Evolutionary conservation across 92 coral and sea anemone genomes (phyloP).

Genomic region (Phenganax stokvisi): DNA sequence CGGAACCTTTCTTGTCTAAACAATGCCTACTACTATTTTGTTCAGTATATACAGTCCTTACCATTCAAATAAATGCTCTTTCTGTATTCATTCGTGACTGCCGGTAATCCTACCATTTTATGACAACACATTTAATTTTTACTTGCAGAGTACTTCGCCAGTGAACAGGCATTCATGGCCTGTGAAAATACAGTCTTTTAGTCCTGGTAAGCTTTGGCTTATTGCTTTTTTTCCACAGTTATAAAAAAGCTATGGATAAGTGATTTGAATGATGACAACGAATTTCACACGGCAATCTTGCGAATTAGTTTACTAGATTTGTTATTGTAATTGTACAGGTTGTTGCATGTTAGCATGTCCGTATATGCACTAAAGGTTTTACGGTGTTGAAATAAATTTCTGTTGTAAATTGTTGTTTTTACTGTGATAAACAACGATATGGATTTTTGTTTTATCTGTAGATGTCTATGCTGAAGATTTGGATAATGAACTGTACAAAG

Average conservation of each 20-base stretch:
- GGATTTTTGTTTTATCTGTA: background rate
- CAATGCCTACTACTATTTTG: background rate
- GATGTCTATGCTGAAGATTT: slow-evolving; percentile 20
- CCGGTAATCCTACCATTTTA: background rate
- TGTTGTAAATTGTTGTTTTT: too few species aligned
- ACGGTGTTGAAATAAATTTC: too few species aligned
- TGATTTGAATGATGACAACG: too few species aligned
- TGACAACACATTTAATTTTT: background rate
- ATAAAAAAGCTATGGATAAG: too few species aligned
- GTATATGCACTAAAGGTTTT: too few species aligned
- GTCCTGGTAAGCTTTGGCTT: slow-evolving; percentile 16
- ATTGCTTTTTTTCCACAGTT: background rate
- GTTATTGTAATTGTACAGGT: too few species aligned
- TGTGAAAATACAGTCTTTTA: slow-evolving; percentile 7
- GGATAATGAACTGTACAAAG: slow-evolving; percentile 13
- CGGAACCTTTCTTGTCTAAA: background rate
- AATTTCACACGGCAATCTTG: too few species aligned
- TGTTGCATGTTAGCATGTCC: too few species aligned
- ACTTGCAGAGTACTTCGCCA: slow-evolving; percentile 5
- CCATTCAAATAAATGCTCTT: too few species aligned
- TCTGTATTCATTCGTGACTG: background rate
- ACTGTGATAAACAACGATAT: too few species aligned
- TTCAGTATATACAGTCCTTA: too few species aligned
- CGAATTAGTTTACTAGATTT: too few species aligned
- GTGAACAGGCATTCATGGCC: slow-evolving; percentile 36